These are phyloP conservation scores for Macrosoma leucophasiata DNA, from an alignment of 2,888 invertebrate species.

Conservation along the genomic window DNA sequence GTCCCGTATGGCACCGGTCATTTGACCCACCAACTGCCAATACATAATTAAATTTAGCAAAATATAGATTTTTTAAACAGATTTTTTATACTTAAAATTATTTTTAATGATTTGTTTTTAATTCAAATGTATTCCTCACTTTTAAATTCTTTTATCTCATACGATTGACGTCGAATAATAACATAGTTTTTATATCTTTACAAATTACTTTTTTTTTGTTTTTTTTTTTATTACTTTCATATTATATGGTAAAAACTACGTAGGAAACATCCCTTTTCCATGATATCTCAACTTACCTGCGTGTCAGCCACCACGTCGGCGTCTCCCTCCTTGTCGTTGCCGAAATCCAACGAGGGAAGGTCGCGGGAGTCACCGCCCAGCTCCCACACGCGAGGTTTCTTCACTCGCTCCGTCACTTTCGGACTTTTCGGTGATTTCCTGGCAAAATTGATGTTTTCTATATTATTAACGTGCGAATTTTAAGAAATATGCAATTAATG, in stretches of 20 bases:
- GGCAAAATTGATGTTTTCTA: neutral
- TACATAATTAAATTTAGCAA: neutral
- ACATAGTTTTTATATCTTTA: no score
- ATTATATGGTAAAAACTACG: no score
- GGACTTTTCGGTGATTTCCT: conserved; percentile 68
- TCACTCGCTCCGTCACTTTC: conserved; percentile 81
- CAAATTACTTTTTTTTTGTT: no score
- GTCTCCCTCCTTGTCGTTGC: conserved; percentile 81
- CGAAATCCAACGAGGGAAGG: conserved; percentile 85
- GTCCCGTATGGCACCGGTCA: conserved; percentile 89
- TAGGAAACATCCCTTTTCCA: no score
- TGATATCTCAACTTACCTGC: conserved; percentile 73
- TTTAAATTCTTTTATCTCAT: no score
- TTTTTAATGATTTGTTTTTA: no score
- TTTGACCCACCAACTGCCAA: conserved; percentile 82
- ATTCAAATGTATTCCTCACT: no score
- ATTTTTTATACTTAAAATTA: no score
- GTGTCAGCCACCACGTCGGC: conserved; percentile 78
- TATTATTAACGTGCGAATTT: no score
- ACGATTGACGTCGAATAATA: no score
- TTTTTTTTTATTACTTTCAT: no score
- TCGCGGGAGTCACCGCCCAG: conserved; percentile 87
- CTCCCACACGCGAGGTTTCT: conserved; percentile 94
- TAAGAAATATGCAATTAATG: no score
- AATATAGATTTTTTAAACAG: conserved; percentile 1